Percentiles rank a stretch among this genome's conserved stretches.
phyloP scores from a whole-genome alignment of 2,888 invertebrate species.

The Phorcus lineatus region DNA sequence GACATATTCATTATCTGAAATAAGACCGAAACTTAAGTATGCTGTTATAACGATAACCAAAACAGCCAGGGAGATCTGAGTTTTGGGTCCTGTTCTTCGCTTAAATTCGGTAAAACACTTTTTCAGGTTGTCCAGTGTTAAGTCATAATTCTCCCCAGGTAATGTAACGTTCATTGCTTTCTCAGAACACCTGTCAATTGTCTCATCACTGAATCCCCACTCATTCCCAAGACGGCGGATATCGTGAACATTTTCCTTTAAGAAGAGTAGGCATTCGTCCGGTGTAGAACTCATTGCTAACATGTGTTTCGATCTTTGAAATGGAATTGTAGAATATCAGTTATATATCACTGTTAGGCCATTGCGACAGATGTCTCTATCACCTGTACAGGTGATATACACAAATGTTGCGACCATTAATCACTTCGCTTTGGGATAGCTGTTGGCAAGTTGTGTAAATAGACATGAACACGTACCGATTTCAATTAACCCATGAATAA shows the following conservation, averaged over 20 bases:
- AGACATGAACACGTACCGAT: no score
- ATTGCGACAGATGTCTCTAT: no score
- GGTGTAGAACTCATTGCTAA: no score
- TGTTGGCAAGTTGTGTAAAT: no score
- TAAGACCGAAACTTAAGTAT: not conserved
- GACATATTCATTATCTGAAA: not conserved
- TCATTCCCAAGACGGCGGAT: slow-evolving; percentile 47
- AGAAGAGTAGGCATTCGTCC: slow-evolving; percentile 44
- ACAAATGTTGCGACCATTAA: no score
- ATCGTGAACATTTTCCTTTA: slow-evolving; percentile 51
- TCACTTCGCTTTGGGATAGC: no score
- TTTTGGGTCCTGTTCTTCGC: not conserved
- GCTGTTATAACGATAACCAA: not conserved
- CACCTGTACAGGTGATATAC: no score
- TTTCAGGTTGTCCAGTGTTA: not conserved
- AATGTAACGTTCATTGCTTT: slow-evolving; percentile 36
- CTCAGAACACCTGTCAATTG: slow-evolving; percentile 49
- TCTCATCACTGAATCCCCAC: slow-evolving; percentile 54
- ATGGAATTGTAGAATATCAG: no score
- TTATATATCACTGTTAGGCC: no score
- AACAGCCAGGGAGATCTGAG: not conserved
- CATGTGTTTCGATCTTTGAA: no score
- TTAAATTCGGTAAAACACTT: not conserved
- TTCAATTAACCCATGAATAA: no score
- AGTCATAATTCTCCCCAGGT: not conserved